These are phyloP conservation scores for Copidosoma floridanum DNA, from an alignment of 1,140 invertebrate species.

Conservation along the genomic window DNA sequence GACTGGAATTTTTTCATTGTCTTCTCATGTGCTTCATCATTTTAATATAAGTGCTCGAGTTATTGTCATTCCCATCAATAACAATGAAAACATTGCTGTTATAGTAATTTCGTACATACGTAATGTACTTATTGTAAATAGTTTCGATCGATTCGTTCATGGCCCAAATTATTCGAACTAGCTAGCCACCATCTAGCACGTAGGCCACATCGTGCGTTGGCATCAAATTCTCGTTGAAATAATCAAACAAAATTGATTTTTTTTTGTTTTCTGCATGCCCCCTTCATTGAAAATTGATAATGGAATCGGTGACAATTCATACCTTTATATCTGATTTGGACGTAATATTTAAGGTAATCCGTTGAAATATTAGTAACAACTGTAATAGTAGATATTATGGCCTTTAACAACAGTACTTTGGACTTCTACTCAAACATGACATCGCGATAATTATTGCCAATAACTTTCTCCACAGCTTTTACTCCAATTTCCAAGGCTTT, in stretches of 20 bases:
- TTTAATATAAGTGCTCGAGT: no score
- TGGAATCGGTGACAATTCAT: conserved; percentile 48
- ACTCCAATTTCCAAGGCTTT: neutral
- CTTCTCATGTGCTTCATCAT: no score
- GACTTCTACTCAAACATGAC: neutral
- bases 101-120: neutral
- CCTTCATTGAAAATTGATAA: conserved; percentile 46
- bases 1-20: no score
- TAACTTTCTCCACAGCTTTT: neutral
- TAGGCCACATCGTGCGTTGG: neutral
- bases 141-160: neutral
- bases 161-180: neutral
- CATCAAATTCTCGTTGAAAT: conserved; percentile 36
- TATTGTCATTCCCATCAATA: no score
- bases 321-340: conserved; percentile 42
- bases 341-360: conserved; percentile 37
- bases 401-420: neutral
- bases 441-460: neutral
- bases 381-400: neutral
- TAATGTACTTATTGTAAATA: neutral
- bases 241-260: conserved; percentile 46
- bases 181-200: neutral
- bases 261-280: conserved; percentile 49
- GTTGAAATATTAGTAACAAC: conserved; percentile 30
- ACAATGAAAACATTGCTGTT: no score